Evolutionary conservation across 2,888 invertebrate species (phyloP).

Genomic region (Lamellibrachia satsuma): DNA sequence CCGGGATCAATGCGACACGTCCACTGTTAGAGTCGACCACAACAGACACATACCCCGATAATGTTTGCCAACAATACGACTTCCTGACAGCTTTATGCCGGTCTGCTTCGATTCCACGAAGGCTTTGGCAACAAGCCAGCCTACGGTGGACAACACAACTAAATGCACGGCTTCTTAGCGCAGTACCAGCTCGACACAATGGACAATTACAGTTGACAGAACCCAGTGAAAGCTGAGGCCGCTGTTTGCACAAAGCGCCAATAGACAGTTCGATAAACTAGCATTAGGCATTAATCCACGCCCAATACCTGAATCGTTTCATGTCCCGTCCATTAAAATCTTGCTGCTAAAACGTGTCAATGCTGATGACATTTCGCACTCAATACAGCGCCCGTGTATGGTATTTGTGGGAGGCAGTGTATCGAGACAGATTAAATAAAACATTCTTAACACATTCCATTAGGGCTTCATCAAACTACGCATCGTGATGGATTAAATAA

Average conservation of each 20-base stretch:
- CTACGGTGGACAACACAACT: not conserved
- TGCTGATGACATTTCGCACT: not conserved
- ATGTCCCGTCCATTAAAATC: constrained; percentile 3
- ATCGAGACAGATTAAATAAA: not conserved
- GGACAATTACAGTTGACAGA: not conserved
- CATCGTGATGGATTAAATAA: not conserved
- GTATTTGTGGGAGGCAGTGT: not conserved
- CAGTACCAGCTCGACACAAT: not conserved
- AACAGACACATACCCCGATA: not conserved
- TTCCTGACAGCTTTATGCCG: not conserved
- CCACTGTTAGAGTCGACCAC: not conserved
- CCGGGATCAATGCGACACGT: not conserved
- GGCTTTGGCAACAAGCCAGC: not conserved
- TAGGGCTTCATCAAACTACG: not conserved
- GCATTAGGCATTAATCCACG: not conserved
- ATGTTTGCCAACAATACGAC: not conserved
- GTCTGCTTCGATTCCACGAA: not conserved
- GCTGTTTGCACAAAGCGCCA: constrained; percentile 10
- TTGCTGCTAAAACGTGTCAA: not conserved
- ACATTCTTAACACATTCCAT: not conserved
- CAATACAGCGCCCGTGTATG: not conserved
- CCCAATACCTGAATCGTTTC: not conserved
- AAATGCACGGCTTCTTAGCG: not conserved
- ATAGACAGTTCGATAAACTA: not conserved
- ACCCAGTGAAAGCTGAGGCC: not conserved